phyloP scores from a whole-genome alignment of 1,140 invertebrate genomes.

The Glossosoma conforme region DNA sequence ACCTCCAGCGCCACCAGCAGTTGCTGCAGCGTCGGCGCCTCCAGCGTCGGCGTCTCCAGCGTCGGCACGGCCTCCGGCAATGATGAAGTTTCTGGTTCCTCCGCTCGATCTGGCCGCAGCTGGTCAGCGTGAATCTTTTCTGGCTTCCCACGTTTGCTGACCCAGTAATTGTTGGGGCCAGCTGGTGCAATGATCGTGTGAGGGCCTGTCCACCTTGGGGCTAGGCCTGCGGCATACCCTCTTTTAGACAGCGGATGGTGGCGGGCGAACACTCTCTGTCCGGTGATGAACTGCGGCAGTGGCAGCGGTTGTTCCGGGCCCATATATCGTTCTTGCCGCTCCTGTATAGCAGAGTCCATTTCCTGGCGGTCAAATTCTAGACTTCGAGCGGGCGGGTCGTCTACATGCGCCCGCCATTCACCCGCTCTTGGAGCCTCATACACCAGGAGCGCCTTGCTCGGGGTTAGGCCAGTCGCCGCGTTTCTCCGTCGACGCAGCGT shows the following conservation, averaged over 20 bases:
- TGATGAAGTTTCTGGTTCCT: too few relatives aligned
- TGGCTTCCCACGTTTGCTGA: not conserved
- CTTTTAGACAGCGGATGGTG: not conserved
- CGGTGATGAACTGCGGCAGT: not conserved
- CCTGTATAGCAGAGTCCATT: too few relatives aligned
- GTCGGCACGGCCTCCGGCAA: too few relatives aligned
- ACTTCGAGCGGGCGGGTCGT: too few relatives aligned
- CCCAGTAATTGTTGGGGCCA: not conserved
- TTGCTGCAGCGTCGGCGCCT: too few relatives aligned
- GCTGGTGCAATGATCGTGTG: not conserved
- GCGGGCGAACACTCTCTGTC: not conserved
- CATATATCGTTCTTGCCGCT: too few relatives aligned
- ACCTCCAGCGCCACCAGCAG: too few relatives aligned
- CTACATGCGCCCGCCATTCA: slow-evolving; percentile 5
- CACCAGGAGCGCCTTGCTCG: not conserved
- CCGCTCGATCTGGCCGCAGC: slow-evolving; percentile 1
- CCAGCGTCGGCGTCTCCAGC: too few relatives aligned
- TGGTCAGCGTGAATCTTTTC: not conserved
- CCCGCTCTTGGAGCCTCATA: not conserved
- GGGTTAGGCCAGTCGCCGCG: not conserved
- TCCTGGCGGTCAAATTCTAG: too few relatives aligned
- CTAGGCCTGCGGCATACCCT: not conserved
- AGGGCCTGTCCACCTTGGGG: not conserved
- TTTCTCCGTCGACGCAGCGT: not conserved
- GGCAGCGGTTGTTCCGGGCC: too few relatives aligned